Evolutionary conservation across 2,888 invertebrate species (phyloP).

Genomic region (Idaea aversata): DNA sequence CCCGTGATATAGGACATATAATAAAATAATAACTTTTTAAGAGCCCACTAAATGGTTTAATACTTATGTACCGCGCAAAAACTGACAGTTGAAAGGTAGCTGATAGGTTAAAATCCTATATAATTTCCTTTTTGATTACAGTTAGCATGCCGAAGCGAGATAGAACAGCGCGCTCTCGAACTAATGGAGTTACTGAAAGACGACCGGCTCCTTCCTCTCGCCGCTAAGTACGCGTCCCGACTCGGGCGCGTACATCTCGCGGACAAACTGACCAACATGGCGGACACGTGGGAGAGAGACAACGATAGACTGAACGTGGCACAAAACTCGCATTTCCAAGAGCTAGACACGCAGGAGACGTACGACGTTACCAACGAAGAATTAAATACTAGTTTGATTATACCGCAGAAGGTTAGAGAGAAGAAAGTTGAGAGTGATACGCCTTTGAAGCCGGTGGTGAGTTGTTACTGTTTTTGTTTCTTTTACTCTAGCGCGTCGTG

Average conservation of each 20-base stretch:
- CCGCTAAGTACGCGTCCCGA: constrained; percentile 93
- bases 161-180: constrained; percentile 93
- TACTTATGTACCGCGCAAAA: too few relatives aligned
- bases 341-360: constrained; percentile 63
- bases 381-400: constrained; percentile 65
- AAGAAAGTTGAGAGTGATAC: constrained; percentile 56
- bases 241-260: constrained; percentile 88
- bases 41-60: too few relatives aligned
- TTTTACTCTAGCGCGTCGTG: not conserved
- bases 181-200: constrained; percentile 90
- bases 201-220: constrained; percentile 88
- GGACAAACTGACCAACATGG: constrained; percentile 85
- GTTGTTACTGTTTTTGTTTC: constrained; percentile 23
- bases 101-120: not conserved
- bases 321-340: constrained; percentile 59
- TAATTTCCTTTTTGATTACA: constrained; percentile 46
- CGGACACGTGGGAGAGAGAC: constrained; percentile 67
- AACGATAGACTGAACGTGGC: constrained; percentile 52
- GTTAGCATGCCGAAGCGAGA: constrained; percentile 91
- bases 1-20: too few relatives aligned
- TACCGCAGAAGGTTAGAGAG: constrained; percentile 62
- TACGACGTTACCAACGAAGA: constrained; percentile 66
- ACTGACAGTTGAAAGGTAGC: too few relatives aligned
- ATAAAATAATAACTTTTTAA: too few relatives aligned
- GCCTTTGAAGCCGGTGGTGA: constrained; percentile 69